Conservation (phyloP, 2,888 invertebrate species). For the Agrotis clavis region DNA sequence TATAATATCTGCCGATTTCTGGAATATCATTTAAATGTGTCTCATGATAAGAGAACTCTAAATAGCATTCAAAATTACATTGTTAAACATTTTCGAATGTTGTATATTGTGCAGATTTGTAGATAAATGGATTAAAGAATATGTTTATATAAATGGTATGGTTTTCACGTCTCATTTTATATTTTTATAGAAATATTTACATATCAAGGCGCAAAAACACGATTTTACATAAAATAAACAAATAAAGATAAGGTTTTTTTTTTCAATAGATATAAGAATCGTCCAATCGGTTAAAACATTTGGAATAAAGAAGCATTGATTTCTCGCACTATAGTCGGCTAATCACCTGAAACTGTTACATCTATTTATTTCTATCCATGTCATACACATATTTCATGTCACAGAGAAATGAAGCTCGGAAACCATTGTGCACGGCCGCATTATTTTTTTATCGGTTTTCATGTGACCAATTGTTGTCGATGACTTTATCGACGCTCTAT, state of each 20-base stretch:
- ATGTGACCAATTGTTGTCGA: conserved; percentile 79
- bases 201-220: neutral
- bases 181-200: neutral
- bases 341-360: conserved; percentile 30
- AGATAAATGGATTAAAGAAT: conserved; percentile 4
- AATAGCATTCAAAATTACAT: neutral
- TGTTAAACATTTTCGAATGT: neutral
- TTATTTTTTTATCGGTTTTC: conserved; percentile 74
- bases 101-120: conserved; percentile 4
- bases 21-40: neutral
- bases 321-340: conserved; percentile 1
- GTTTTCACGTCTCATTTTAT: neutral
- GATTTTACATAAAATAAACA: neutral
- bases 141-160: too few species aligned
- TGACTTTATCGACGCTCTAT: conserved; percentile 77
- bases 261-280: neutral
- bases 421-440: conserved; percentile 77
- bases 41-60: conserved; percentile 8
- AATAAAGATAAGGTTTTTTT: neutral
- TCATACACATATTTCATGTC: conserved; percentile 59
- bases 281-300: neutral
- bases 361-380: conserved; percentile 45
- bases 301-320: neutral
- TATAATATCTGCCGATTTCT: neutral
- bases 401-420: conserved; percentile 77